Conservation (phyloP, 2,797 vertebrate species). For the Phaenicophaeus curvirostris region DNA sequence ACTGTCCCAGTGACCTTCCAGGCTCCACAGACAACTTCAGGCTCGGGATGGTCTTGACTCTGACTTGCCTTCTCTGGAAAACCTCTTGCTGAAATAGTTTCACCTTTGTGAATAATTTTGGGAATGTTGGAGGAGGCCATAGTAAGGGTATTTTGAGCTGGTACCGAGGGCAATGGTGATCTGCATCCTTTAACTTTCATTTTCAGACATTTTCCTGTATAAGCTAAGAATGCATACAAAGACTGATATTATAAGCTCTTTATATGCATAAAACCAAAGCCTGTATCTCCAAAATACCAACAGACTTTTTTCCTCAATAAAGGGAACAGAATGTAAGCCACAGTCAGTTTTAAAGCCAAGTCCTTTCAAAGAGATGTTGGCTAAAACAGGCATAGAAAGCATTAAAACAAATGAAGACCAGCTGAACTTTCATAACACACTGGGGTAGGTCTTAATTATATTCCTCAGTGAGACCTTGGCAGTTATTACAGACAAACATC, state of each 20-base stretch:
- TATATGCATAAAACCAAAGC: not conserved
- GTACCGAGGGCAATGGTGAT: not conserved
- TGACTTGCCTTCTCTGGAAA: not conserved
- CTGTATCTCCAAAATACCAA: not conserved
- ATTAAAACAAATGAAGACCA: conserved; percentile 22
- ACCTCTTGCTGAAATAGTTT: not conserved
- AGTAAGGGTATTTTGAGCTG: not conserved
- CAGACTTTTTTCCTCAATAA: not conserved
- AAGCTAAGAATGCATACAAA: not conserved
- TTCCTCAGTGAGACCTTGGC: conserved; percentile 21
- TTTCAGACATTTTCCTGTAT: not conserved
- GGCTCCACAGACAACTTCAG: not conserved
- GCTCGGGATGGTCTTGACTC: not conserved
- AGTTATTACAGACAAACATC: not conserved
- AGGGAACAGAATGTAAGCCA: not conserved
- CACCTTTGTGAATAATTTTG: not conserved
- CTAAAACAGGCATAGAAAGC: conserved; percentile 19
- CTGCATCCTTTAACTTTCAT: not conserved
- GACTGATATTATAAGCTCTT: not conserved
- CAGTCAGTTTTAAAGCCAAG: conserved; percentile 2
- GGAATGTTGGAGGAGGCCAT: not conserved
- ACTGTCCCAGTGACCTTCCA: not conserved
- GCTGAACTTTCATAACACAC: conserved; percentile 30
- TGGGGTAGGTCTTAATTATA: not conserved
- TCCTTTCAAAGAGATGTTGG: not conserved